phyloP scores from a whole-genome alignment of 2,888 invertebrate genomes.

The Chrysotoxum bicinctum region DNA sequence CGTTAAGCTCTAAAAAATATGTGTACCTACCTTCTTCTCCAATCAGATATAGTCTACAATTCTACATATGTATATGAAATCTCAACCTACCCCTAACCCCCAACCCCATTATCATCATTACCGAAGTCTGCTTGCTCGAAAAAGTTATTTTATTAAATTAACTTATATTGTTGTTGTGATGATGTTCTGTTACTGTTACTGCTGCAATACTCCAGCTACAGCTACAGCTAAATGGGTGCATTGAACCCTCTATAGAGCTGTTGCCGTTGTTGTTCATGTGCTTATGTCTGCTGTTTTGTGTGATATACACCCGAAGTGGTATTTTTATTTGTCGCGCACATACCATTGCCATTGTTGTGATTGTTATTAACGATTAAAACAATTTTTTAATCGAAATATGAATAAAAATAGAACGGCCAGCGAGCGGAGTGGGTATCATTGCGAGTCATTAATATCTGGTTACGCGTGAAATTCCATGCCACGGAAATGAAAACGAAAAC shows the following conservation, averaged over 20 bases:
- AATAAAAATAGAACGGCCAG: constrained; percentile 51
- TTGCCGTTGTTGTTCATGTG: background rate
- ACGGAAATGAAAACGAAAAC: constrained; percentile 20
- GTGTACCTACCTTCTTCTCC: background rate
- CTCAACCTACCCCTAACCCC: background rate
- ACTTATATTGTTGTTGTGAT: no score
- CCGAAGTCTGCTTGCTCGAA: background rate
- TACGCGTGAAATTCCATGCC: constrained; percentile 62
- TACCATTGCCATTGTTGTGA: constrained; percentile 69
- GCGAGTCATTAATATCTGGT: constrained; percentile 54
- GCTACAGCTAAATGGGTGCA: constrained; percentile 31
- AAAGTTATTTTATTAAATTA: constrained; percentile 68
- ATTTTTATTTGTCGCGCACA: constrained; percentile 41
- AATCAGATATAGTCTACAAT: background rate
- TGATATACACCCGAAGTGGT: constrained; percentile 4
- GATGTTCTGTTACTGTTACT: constrained; percentile 41
- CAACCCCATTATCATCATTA: background rate
- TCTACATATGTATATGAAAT: no score
- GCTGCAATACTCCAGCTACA: constrained; percentile 20
- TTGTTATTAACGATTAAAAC: constrained; percentile 65
- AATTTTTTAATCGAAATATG: constrained; percentile 51
- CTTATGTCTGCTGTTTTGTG: constrained; percentile 25
- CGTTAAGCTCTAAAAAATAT: constrained; percentile 64
- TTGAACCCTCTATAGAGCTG: constrained; percentile 14
- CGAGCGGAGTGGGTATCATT: constrained; percentile 9